Conservation (phyloP, 1,140 invertebrate species). For the Apis dorsata region DNA sequence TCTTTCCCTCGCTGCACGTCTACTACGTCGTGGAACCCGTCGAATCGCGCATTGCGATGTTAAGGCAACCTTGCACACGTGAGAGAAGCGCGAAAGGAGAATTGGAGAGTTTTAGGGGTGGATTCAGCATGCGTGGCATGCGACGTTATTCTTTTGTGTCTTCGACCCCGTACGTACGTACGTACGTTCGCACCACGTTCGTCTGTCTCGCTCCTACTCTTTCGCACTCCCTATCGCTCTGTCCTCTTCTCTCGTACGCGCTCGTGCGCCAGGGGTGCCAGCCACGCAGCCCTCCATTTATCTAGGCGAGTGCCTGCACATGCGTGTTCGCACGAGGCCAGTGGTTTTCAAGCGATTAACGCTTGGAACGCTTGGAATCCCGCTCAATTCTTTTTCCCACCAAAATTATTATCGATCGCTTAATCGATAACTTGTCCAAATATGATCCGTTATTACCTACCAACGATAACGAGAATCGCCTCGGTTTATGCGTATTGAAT, state of each 20-base stretch:
- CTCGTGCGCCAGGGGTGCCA: conserved; percentile 72
- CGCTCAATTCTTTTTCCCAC: not conserved
- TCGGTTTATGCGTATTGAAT: conserved; percentile 1
- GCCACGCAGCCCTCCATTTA: conserved; percentile 70
- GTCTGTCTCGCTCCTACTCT: conserved; percentile 35
- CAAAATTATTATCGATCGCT: not conserved
- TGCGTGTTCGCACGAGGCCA: conserved; percentile 61
- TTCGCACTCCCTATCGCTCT: conserved; percentile 28
- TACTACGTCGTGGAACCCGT: not conserved
- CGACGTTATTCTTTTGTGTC: conserved; percentile 74
- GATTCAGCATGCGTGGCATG: conserved; percentile 65
- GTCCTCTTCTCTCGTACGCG: conserved; percentile 47
- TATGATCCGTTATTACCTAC: too few relatives aligned
- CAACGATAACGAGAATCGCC: not conserved
- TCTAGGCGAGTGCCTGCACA: conserved; percentile 71
- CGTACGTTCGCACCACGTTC: conserved; percentile 45
- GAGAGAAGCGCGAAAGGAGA: conserved; percentile 54
- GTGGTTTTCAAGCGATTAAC: conserved; percentile 67
- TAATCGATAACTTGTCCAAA: not conserved
- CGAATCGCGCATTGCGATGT: conserved; percentile 31
- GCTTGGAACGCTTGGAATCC: not conserved
- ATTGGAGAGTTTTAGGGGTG: conserved; percentile 67
- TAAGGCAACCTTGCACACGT: conserved; percentile 67
- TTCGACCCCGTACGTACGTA: conserved; percentile 58
- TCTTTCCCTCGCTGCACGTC: not conserved